Percentiles rank a stretch among this genome's conserved stretches.
Conservation (phyloP, 2,797 vertebrate species). For the Coregonus suidteri region DNA sequence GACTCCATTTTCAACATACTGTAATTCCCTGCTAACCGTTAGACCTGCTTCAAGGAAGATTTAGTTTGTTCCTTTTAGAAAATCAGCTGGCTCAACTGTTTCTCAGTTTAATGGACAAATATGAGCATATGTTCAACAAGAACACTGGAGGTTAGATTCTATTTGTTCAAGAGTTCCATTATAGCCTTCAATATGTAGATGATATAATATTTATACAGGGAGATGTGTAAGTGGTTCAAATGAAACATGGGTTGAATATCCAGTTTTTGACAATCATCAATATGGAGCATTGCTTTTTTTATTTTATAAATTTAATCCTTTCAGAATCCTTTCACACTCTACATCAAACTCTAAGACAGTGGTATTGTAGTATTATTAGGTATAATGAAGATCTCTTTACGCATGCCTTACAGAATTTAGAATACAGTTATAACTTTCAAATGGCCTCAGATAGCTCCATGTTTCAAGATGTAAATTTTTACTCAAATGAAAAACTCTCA, state of each 20-base stretch:
- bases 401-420: too few species aligned
- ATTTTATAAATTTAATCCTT: too few species aligned
- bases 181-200: not conserved
- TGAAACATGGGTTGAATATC: not conserved
- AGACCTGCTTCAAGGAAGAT: constrained; percentile 20
- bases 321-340: too few species aligned
- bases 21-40: constrained; percentile 23
- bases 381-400: too few species aligned
- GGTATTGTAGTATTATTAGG: too few species aligned
- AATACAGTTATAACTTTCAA: too few species aligned
- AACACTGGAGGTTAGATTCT: constrained; percentile 5
- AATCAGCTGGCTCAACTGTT: constrained; percentile 30
- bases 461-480: not conserved
- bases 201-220: constrained; percentile 8
- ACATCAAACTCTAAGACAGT: too few species aligned
- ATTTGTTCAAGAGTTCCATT: constrained; percentile 20
- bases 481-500: constrained; percentile 1
- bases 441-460: too few species aligned
- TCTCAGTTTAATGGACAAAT: constrained; percentile 17
- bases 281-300: too few species aligned
- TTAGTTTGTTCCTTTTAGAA: constrained; percentile 24
- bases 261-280: too few species aligned
- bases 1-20: constrained; percentile 22
- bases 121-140: constrained; percentile 14
- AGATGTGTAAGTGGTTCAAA: not conserved